Percentiles rank a stretch among this genome's conserved stretches.
These are phyloP conservation scores for Monarcha castaneiventris DNA, from an alignment of 2,113 vertebrate genomes.

Conservation along the genomic window DNA sequence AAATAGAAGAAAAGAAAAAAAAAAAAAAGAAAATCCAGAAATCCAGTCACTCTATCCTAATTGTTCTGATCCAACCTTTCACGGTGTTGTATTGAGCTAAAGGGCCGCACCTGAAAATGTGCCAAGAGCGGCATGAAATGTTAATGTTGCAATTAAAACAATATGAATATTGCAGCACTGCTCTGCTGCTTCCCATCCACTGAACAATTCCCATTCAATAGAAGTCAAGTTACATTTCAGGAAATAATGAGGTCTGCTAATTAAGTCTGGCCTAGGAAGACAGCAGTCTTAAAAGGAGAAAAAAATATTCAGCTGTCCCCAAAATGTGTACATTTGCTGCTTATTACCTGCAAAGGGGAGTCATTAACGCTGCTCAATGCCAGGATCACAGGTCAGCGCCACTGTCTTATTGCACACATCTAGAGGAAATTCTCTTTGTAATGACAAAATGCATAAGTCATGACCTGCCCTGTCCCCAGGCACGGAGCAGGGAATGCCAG, in stretches of 20 bases:
- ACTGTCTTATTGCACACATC: background rate
- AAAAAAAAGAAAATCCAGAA: background rate
- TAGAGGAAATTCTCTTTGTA: constrained; percentile 23
- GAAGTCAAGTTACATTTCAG: constrained; percentile 58
- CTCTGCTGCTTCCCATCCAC: constrained; percentile 62
- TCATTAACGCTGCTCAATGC: background rate
- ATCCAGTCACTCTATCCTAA: constrained; percentile 2
- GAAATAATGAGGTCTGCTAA: constrained; percentile 65
- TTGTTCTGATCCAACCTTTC: constrained; percentile 41
- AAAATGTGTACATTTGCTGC: constrained; percentile 40
- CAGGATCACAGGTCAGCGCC: constrained; percentile 20
- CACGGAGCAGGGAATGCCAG: background rate
- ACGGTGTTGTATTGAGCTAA: background rate
- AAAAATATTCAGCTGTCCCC: background rate
- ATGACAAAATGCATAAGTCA: background rate
- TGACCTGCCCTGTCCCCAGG: background rate
- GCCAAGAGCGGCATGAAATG: constrained; percentile 64
- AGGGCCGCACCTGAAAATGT: constrained; percentile 37
- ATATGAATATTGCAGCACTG: constrained; percentile 64
- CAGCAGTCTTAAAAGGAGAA: background rate
- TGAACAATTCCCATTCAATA: constrained; percentile 55
- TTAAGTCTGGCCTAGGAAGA: constrained; percentile 55
- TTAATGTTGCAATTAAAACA: constrained; percentile 72
- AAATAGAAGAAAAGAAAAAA: background rate
- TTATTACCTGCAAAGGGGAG: constrained; percentile 35